Percentiles rank a stretch among this genome's conserved stretches.
These are phyloP conservation scores for Erebia palarica DNA, from an alignment of 2,888 invertebrate species.

Conservation along the genomic window DNA sequence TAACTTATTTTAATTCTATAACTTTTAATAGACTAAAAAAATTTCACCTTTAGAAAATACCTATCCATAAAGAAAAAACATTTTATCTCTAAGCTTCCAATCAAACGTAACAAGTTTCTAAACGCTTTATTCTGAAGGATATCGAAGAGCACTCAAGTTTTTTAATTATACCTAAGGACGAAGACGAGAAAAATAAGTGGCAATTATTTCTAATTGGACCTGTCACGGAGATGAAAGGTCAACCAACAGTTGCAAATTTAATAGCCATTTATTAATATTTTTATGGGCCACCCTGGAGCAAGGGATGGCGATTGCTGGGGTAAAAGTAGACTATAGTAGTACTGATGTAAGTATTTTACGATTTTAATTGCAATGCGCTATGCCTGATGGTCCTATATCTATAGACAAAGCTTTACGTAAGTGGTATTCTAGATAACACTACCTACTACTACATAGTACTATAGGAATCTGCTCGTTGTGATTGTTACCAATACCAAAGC, in stretches of 20 bases:
- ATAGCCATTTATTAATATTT: slow-evolving; percentile 2
- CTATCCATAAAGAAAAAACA: neutral
- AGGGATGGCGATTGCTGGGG: neutral
- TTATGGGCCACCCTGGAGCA: neutral
- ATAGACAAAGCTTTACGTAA: too few relatives aligned
- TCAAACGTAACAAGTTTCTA: neutral
- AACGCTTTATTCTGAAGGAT: neutral
- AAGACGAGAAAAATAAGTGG: slow-evolving; percentile 15
- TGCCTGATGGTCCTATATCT: too few relatives aligned
- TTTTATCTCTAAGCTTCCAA: neutral
- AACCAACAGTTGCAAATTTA: slow-evolving; percentile 4
- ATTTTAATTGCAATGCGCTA: too few relatives aligned
- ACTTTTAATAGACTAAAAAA: too few relatives aligned
- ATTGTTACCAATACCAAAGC: too few relatives aligned
- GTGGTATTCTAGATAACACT: too few relatives aligned
- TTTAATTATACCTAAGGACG: slow-evolving; percentile 8
- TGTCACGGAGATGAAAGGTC: slow-evolving; percentile 8
- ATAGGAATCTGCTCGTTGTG: too few relatives aligned
- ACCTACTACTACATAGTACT: too few relatives aligned
- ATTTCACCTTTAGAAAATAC: too few relatives aligned
- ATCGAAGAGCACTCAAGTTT: slow-evolving; percentile 1
- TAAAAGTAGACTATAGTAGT: too few relatives aligned
- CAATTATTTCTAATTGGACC: slow-evolving; percentile 15
- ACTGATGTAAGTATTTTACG: too few relatives aligned
- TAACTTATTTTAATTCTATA: too few relatives aligned